Evolutionary conservation across 1,140 invertebrate species (phyloP), one percentile per base, ranked within the genome.

Genomic region (Arctopsyche grandis): DNA sequence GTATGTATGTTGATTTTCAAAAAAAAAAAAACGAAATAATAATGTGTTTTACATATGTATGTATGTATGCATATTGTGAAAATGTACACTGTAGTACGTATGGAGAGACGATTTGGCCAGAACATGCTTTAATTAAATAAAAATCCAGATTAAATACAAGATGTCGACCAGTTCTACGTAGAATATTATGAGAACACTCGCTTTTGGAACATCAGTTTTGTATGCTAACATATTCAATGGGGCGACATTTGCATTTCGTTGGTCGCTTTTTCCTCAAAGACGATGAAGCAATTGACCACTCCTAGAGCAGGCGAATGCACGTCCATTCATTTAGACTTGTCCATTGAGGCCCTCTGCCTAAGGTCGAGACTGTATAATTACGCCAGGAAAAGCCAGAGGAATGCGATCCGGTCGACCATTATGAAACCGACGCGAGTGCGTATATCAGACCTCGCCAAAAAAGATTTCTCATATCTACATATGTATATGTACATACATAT

Each of bases 321-420:
- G 56, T 60, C 56, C 56, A 60, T 60, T 60, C 56, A 60, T 60
- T 60, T 9, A 5, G 56, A 60, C n/a, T 60, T 60, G 56, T 60
- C 56, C 56, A 60, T 60, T 60, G 56, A 60, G 56, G 56, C 56
- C 21, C 16, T 60, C 56, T 9, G 56, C 16, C 56, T 60, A 60
- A 60, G 56, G 56, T 60, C 56, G 56, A 60, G 1, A 19, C 16
- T 7, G 56, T 60, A 21, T 60, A 60, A 60, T 60, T 60, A 60
- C 1, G 56, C 1, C 56, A 9, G 16, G 56, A 21, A 60, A 60
- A 60, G 56, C 16, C 48, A 1, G 48, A 52, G 48, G 48, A 52
- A 52, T 52, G 48, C 29, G 29, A 38, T 38, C 29, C 29, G 29
- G 29, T 38, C 29, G 29, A 38, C 29, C 29, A 38, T 38, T 38